These are phyloP conservation scores for Cryptophagus acutangulus DNA, from an alignment of 2,888 invertebrate species.

Conservation along the genomic window DNA sequence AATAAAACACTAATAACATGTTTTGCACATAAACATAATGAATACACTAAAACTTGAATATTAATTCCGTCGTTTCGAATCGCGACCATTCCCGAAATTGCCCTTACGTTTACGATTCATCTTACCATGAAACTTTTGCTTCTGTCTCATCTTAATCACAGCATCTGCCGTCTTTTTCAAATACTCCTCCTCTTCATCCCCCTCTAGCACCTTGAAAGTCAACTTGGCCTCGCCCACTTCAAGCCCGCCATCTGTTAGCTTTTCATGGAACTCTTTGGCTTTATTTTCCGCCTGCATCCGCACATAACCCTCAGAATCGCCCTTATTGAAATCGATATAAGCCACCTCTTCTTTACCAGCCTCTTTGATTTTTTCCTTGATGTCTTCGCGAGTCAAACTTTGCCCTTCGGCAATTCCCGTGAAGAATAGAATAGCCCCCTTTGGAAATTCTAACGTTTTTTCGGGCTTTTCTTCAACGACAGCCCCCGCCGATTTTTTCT, in stretches of 20 bases:
- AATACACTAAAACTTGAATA: too few relatives aligned
- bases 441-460: slow-evolving; percentile 57
- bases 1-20: too few relatives aligned
- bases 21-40: too few relatives aligned
- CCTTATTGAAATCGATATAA: slow-evolving; percentile 71
- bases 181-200: slow-evolving; percentile 66
- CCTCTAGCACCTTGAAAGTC: slow-evolving; percentile 60
- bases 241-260: slow-evolving; percentile 55
- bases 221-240: slow-evolving; percentile 38
- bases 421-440: slow-evolving; percentile 70
- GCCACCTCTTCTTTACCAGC: slow-evolving; percentile 59
- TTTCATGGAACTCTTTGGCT: slow-evolving; percentile 60
- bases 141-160: slow-evolving; percentile 51
- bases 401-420: slow-evolving; percentile 55
- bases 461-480: slow-evolving; percentile 39
- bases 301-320: slow-evolving; percentile 68
- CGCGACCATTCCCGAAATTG: slow-evolving; percentile 32
- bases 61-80: slow-evolving; percentile 21
- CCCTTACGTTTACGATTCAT: slow-evolving; percentile 39
- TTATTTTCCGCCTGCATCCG: slow-evolving; percentile 65
- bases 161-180: slow-evolving; percentile 59
- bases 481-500: slow-evolving; percentile 51
- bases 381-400: slow-evolving; percentile 61
- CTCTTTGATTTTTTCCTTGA: slow-evolving; percentile 65
- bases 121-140: slow-evolving; percentile 44